Evolutionary conservation across 1,140 invertebrate genomes (phyloP).

Genomic region (Heliconius himera): DNA sequence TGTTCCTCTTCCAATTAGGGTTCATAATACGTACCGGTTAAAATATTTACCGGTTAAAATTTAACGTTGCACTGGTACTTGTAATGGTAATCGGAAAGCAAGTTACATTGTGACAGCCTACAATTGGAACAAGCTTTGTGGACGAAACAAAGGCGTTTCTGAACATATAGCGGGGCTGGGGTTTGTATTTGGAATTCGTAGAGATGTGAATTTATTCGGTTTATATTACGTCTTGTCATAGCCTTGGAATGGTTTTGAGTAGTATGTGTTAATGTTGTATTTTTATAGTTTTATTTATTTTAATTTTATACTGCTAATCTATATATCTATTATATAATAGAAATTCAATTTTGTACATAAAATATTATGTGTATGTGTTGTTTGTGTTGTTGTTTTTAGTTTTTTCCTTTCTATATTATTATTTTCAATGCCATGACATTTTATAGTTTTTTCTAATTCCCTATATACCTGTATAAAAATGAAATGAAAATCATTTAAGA

Average conservation of each 20-base stretch:
- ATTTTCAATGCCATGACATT: too few species aligned
- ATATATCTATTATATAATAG: too few species aligned
- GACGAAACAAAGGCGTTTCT: conserved; percentile 48
- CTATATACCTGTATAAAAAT: too few species aligned
- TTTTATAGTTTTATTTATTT: neutral
- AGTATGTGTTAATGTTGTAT: neutral
- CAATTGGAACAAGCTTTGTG: conserved; percentile 54
- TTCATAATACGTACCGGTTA: conserved; percentile 43
- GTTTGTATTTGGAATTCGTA: conserved; percentile 6
- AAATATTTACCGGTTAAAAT: conserved; percentile 40
- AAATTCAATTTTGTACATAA: too few species aligned
- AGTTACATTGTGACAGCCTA: conserved; percentile 38
- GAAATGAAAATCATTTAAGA: too few species aligned
- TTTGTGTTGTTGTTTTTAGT: too few species aligned
- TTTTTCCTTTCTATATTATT: too few species aligned
- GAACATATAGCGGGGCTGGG: conserved; percentile 15
- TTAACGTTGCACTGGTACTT: conserved; percentile 51
- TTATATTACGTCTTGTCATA: neutral
- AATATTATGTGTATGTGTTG: too few species aligned
- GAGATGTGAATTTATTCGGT: neutral
- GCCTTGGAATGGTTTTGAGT: conserved; percentile 15
- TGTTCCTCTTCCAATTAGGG: conserved; percentile 56
- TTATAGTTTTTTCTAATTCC: too few species aligned
- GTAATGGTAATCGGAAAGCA: conserved; percentile 40
- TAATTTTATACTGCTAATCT: neutral